Evolutionary conservation across 2,888 invertebrate genomes (phyloP).

Genomic region (Lordiphosa fenestrarum): DNA sequence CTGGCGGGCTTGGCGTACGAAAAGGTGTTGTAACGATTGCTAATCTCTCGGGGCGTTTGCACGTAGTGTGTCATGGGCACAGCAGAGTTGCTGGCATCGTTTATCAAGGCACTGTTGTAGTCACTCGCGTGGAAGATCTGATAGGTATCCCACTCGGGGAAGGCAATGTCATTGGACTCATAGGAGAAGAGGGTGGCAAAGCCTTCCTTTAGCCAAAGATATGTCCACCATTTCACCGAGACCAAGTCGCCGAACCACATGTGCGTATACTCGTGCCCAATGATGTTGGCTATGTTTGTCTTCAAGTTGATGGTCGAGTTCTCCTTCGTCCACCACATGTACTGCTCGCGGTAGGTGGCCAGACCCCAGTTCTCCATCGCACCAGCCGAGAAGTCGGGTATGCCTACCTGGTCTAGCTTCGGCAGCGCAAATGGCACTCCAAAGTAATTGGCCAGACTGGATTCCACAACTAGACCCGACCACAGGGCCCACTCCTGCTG

Average conservation of each 20-base stretch:
- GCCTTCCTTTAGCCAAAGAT: conserved; percentile 88
- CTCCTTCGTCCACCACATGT: conserved; percentile 70
- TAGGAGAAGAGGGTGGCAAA: conserved; percentile 81
- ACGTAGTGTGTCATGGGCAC: conserved; percentile 88
- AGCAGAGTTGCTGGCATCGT: conserved; percentile 39
- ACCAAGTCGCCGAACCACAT: conserved; percentile 91
- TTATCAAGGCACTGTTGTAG: conserved; percentile 79
- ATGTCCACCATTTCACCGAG: conserved; percentile 86
- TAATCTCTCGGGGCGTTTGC: conserved; percentile 90
- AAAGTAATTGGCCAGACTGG: conserved; percentile 87
- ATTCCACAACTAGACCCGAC: conserved; percentile 87
- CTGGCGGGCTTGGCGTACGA: conserved; percentile 87
- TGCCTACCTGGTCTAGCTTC: conserved; percentile 93
- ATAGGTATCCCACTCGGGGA: conserved; percentile 85
- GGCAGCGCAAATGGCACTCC: conserved; percentile 87
- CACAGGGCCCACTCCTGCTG: conserved; percentile 86
- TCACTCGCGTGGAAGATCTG: conserved; percentile 87
- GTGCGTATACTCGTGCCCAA: conserved; percentile 85
- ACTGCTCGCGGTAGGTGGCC: conserved; percentile 82
- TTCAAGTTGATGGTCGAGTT: conserved; percentile 66
- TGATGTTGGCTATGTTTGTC: conserved; percentile 81
- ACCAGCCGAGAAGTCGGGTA: conserved; percentile 91
- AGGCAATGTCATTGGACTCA: conserved; percentile 75
- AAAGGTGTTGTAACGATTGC: conserved; percentile 90
- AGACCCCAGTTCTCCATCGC: conserved; percentile 98